phyloP scores from a whole-genome alignment of 2,113 vertebrate genomes.

The Psittacara wagleri region DNA sequence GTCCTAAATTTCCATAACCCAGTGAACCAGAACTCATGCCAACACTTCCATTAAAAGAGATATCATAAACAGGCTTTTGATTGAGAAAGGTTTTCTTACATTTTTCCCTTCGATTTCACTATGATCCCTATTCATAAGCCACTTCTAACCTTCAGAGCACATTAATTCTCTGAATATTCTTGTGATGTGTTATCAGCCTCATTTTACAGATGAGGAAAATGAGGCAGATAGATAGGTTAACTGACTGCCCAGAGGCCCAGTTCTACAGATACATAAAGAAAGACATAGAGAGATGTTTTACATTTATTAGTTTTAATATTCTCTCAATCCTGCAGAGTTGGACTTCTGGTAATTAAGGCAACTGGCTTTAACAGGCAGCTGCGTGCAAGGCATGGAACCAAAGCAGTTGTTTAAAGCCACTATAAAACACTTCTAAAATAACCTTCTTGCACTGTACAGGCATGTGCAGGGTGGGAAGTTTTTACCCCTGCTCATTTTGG shows the following conservation, averaged over 20 bases:
- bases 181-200: background rate
- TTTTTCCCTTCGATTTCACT: background rate
- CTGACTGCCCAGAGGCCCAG: background rate
- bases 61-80: background rate
- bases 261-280: background rate
- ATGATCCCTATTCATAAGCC: background rate
- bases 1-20: background rate
- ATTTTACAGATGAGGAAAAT: slow-evolving; percentile 25
- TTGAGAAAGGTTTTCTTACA: background rate
- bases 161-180: background rate
- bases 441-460: background rate
- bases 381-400: background rate
- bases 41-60: background rate
- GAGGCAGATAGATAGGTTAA: slow-evolving; percentile 37
- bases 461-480: fast-evolving
- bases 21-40: background rate
- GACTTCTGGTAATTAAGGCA: background rate
- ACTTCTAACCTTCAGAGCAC: slow-evolving; percentile 21
- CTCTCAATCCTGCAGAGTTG: background rate
- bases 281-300: background rate
- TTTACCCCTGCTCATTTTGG: background rate
- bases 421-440: background rate
- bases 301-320: slow-evolving; percentile 8
- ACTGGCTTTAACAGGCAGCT: background rate
- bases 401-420: background rate